Base-by-base conservation (phyloP, 2,113 vertebrate genomes). In the Tapirus terrestris region DNA sequence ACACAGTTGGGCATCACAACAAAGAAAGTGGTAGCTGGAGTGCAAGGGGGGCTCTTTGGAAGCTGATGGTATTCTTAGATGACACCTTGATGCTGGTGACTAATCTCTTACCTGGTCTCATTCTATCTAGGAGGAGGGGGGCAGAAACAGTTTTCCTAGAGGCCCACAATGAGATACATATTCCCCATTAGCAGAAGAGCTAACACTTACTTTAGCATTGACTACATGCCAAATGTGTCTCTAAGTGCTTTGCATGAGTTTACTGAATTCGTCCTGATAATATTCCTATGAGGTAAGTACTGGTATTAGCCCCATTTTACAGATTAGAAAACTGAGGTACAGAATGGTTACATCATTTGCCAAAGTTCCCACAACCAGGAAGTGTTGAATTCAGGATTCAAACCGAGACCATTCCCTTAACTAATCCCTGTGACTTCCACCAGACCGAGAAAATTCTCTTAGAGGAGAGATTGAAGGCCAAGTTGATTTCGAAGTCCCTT, bases 401-500 rank as follows among this genome's bases (percentile, higher is more conserved):
- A 80, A 84, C 70, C 3, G 21, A 93, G 43, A 75, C 2, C 8
- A 43, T 80, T 87, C 29, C 21, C 68, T 96, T 93, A 93, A 36
- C 29, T 93, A 86, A 84, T 61, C 33, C 33, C 27, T 60, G 7
- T 58, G 56, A 27, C 39, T 91, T 91, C 48, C 25, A 76, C 16
- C 53, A 95, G 45, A 56, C 6, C 58, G 53, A 58, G 23, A 33
- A 95, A 86, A 96, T 80, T 82, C 36, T 61, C 56, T 43, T 95
- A 79, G 21, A 83, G 6, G 11, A 61, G 25, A 93, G 3, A 17
- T 56, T 73, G 21, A 96, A 96, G 20, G 61, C 29, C 56, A n/a
- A 85, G 56, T 92, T 67, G 29, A 68, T 96, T 94, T 81, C 27
- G 79, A 83, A 95, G 21, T 97, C 45, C 18, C 23, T 94, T 39